Conservation (phyloP, 1,140 invertebrate genomes). For the Drosophila subpulchrella region DNA sequence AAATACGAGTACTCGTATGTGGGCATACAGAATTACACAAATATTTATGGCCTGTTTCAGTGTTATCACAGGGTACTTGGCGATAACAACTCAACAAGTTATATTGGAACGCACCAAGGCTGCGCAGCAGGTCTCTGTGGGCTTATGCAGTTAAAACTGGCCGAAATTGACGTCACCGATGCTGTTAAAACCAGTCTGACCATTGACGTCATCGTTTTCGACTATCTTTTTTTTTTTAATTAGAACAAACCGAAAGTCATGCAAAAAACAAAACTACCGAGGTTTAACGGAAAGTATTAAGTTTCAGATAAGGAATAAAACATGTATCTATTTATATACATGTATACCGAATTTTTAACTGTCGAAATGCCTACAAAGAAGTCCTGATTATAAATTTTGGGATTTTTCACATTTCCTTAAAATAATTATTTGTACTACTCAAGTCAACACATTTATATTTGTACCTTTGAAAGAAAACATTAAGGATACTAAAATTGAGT, state of each 20-base stretch:
- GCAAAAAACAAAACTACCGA: constrained; percentile 14
- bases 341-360: not conserved
- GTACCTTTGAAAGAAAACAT: no score
- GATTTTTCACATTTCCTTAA: no score
- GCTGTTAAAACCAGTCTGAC: constrained; percentile 33
- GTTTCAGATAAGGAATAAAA: not conserved
- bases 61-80: constrained; percentile 26
- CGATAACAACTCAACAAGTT: constrained; percentile 49
- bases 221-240: constrained; percentile 10
- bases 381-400: no score
- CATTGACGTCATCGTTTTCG: constrained; percentile 43
- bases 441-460: no score
- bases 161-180: constrained; percentile 58
- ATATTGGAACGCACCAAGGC: constrained; percentile 14
- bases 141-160: constrained; percentile 63
- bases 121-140: constrained; percentile 16
- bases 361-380: not conserved
- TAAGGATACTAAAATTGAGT: not conserved
- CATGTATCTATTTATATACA: not conserved
- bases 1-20: constrained; percentile 10
- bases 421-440: no score
- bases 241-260: not conserved
- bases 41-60: constrained; percentile 31
- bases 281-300: not conserved
- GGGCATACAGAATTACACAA: constrained; percentile 15